A percentile compares a stretch with the other conserved stretches of the same genome.
Conservation (phyloP, 2,888 invertebrate species). For the Drosophila kanekoi region DNA sequence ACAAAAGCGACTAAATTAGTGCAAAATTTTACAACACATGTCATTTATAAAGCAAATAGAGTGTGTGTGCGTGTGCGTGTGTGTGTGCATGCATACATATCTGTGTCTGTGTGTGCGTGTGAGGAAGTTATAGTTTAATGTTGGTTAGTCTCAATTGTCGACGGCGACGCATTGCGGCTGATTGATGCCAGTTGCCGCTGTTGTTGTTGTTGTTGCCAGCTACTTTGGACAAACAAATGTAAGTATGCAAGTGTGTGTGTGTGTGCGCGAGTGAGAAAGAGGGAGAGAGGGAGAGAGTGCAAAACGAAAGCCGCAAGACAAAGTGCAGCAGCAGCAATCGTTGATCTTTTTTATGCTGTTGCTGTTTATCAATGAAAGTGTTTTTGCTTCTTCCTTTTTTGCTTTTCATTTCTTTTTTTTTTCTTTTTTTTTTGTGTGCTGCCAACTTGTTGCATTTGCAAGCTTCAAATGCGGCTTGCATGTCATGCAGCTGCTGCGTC, state of each 20-base stretch:
- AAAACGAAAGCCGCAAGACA: conserved; percentile 58
- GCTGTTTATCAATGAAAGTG: conserved; percentile 62
- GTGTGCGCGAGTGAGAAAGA: conserved; percentile 2
- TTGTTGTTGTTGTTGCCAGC: conserved; percentile 23
- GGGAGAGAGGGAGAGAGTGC: conserved; percentile 33
- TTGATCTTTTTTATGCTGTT: conserved; percentile 40
- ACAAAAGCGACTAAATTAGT: conserved; percentile 24
- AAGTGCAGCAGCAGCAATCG: conserved; percentile 50
- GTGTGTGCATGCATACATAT: conserved; percentile 3
- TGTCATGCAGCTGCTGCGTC: background rate
- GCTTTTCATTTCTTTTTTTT: conserved; percentile 2
- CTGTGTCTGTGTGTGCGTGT: conserved; percentile 40
- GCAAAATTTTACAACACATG: conserved; percentile 40
- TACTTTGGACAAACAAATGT: conserved; percentile 45
- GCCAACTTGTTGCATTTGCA: conserved; percentile 34
- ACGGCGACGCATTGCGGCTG: conserved; percentile 53
- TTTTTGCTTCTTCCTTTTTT: conserved; percentile 23
- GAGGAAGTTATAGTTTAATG: conserved; percentile 79
- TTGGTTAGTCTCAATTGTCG: conserved; percentile 77
- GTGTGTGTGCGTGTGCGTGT: conserved; percentile 1
- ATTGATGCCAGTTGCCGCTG: conserved; percentile 63
- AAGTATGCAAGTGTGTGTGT: conserved; percentile 30
- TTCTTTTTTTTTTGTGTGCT: conserved; percentile 27
- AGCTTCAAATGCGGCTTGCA: conserved; percentile 20
- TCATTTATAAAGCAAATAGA: conserved; percentile 10